These are phyloP conservation scores for Cherax destructor DNA, from an alignment of 1,140 invertebrate species.

Conservation along the genomic window DNA sequence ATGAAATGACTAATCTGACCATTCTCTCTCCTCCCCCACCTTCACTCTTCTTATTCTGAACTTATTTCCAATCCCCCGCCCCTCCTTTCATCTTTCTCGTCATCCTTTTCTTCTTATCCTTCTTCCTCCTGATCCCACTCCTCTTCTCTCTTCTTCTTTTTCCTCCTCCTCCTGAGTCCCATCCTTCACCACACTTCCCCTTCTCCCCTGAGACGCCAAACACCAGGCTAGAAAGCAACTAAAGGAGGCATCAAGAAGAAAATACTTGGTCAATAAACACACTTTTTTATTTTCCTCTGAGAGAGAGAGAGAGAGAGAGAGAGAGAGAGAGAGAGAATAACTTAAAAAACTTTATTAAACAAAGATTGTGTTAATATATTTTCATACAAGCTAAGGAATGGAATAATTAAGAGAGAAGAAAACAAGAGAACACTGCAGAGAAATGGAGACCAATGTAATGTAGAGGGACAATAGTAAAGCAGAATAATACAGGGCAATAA, in stretches of 20 bases:
- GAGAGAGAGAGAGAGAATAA: constrained; percentile 8
- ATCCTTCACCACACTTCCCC: too few relatives aligned
- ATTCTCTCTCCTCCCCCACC: background rate
- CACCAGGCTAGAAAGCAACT: background rate
- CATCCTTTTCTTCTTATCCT: too few relatives aligned
- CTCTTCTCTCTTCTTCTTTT: too few relatives aligned
- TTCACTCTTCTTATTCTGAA: background rate
- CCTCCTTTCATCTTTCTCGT: background rate
- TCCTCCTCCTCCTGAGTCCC: too few relatives aligned
- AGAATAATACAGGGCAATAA: background rate
- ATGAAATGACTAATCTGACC: background rate
- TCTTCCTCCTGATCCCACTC: too few relatives aligned
- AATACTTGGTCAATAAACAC: too few relatives aligned
- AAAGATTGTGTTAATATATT: too few relatives aligned
- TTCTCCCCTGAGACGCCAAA: too few relatives aligned
- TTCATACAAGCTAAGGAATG: too few relatives aligned
- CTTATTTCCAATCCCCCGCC: background rate
- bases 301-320: constrained; percentile 19
- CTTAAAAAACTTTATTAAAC: background rate
- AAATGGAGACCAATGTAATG: background rate
- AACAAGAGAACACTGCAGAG: background rate
- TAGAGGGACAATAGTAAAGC: too few relatives aligned
- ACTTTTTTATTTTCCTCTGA: too few relatives aligned
- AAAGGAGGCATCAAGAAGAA: background rate
- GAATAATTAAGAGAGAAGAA: too few relatives aligned